Conservation (phyloP, 2,797 vertebrate genomes). For the Ciconia nigra region DNA sequence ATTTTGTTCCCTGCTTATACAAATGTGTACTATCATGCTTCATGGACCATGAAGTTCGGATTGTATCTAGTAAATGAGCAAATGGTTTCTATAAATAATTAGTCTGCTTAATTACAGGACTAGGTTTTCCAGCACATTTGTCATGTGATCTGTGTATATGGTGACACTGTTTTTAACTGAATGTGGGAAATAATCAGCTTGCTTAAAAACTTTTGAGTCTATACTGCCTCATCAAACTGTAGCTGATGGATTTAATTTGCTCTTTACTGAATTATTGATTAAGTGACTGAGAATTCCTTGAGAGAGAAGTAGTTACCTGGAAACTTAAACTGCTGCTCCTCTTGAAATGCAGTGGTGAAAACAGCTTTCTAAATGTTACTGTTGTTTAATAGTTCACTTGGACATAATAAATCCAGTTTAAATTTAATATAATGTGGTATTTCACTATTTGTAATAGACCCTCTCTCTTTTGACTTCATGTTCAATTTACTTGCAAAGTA, state of each 20-base stretch:
- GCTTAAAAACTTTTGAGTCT: background rate
- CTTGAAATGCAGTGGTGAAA: background rate
- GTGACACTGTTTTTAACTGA: constrained; percentile 29
- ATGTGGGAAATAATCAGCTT: constrained; percentile 31
- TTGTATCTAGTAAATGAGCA: constrained; percentile 36
- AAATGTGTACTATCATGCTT: background rate
- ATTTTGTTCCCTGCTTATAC: background rate
- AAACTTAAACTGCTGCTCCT: background rate
- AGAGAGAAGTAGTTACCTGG: background rate
- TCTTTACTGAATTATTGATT: constrained; percentile 50
- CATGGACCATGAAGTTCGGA: constrained; percentile 3
- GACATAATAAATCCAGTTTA: background rate
- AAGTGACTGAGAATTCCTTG: background rate
- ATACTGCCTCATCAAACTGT: constrained; percentile 1
- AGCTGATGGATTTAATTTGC: constrained; percentile 47
- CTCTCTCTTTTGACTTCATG: background rate
- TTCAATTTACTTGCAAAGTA: background rate
- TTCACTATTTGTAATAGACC: background rate
- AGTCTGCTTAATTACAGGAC: constrained; percentile 32
- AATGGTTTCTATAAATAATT: constrained; percentile 28
- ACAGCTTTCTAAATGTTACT: background rate
- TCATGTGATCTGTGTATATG: background rate
- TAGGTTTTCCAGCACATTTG: background rate
- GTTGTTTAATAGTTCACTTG: background rate
- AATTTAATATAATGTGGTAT: background rate